Conservation (phyloP, 2,888 invertebrate species). For the Formica aserva region DNA sequence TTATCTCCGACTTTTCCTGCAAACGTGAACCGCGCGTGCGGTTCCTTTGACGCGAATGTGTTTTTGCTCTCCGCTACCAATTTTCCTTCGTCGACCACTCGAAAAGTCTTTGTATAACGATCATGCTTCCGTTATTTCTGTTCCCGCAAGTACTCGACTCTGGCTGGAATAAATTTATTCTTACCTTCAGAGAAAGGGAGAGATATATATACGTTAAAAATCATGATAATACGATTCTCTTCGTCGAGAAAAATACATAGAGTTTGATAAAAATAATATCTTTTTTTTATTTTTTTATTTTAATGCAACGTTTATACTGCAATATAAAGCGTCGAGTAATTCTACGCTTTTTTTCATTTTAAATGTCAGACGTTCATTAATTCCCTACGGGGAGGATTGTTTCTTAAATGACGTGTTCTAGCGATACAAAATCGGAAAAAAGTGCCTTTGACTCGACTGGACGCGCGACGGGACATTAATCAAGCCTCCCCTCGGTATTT, state of each 20-base stretch:
- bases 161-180: constrained; percentile 31
- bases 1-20: not conserved
- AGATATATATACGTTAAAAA: not conserved
- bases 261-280: not conserved
- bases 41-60: constrained; percentile 29
- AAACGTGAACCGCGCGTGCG: not conserved
- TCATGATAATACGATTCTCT: not conserved
- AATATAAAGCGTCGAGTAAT: not conserved
- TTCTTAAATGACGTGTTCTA: constrained; percentile 8
- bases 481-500: constrained; percentile 30
- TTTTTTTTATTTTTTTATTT: not conserved
- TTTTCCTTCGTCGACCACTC: constrained; percentile 25
- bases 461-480: constrained; percentile 34
- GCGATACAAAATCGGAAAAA: not conserved
- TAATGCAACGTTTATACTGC: not conserved
- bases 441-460: constrained; percentile 13
- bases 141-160: not conserved
- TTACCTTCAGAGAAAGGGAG: not conserved
- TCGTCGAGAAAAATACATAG: not conserved
- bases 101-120: constrained; percentile 32
- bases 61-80: constrained; percentile 29
- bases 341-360: constrained; percentile 23
- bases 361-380: constrained; percentile 30
- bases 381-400: not conserved
- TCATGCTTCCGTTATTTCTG: constrained; percentile 15